Evolutionary conservation across 2,888 invertebrate species (phyloP), one percentile per base, ranked within the genome.

Genomic region (Idaea biselata): DNA sequence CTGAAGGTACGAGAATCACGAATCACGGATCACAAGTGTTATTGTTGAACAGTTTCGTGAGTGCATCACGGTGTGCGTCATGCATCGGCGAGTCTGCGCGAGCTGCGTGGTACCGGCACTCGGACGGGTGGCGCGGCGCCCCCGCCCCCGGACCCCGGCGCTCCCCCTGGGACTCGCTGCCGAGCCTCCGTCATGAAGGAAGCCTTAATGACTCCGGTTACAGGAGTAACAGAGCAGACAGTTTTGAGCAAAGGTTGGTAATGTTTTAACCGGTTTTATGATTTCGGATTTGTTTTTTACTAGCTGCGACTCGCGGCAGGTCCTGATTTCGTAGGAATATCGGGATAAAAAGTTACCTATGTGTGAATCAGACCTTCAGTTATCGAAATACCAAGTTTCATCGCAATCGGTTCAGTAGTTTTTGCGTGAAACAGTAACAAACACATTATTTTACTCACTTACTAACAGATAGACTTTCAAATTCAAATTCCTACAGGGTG

Each of bases 31-130:
- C 7, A 32, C 11, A 11, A 44, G 44, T 44, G 44, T 44, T 44
- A 44, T 44, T 44, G 55, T 67, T 74, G 64, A 70, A 61, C 81
- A 93, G 93, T 77, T 93, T 92, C 79, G 93, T 92, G 73, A 93
- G 94, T 64, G 93, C 94, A 66, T 94, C 95, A 54, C 94, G 97
- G 73, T 97, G 97, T 82, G 96, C 97, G 67, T 96, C 96, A 59
- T 97, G 97, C 88, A 96, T 97, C 86, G 97, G 97, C n/a, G 97
- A 97, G 88, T 96, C 97, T 25, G 96, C 97, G 67, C 94, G 97
- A 32, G 96, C 96, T 67, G 97, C 97, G 77, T 97, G 97, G 97
- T 97, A 97, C 91, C 95, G 97, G 16, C 97, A 97, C 88, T 97
- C 97, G 55, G 97, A 97, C 81, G 97, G 97, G 58, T 97, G 97